A percentile compares a stretch with the other conserved stretches of the same genome.
Conservation (phyloP, 2,888 invertebrate genomes). For the Eudasyphora cyanicolor region DNA sequence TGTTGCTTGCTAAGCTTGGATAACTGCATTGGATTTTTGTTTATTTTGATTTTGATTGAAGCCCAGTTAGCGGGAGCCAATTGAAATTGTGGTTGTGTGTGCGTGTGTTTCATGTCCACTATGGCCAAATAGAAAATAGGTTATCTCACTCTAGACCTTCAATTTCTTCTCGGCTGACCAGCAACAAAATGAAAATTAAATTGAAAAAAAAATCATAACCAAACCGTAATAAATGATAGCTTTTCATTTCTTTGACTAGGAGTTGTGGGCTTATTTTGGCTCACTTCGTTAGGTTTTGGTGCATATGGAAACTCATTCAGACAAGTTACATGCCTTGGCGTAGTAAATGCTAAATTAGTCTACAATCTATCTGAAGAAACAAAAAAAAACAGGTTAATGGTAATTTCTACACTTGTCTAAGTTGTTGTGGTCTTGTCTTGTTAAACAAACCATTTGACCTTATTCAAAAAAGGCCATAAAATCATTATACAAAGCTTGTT, state of each 20-base stretch:
- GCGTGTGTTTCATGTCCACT: background rate
- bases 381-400: background rate
- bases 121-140: slow-evolving; percentile 25
- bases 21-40: background rate
- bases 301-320: background rate
- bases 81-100: background rate
- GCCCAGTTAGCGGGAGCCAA: background rate
- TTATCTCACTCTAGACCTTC: slow-evolving; percentile 64
- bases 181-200: background rate
- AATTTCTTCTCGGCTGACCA: slow-evolving; percentile 19
- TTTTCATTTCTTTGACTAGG: slow-evolving; percentile 5
- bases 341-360: too few relatives aligned
- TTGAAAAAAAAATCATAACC: background rate
- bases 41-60: background rate
- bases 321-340: background rate
- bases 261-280: background rate
- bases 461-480: too few relatives aligned
- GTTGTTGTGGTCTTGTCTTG: too few relatives aligned
- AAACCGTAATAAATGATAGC: background rate
- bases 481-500: too few relatives aligned
- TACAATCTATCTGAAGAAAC: too few relatives aligned
- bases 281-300: background rate
- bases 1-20: background rate
- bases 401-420: too few relatives aligned
- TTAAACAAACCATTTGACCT: too few relatives aligned